A percentile compares a stretch with the other conserved stretches of the same genome.
These are phyloP conservation scores for Setipinna tenuifilis DNA, from an alignment of 2,797 vertebrate species.

Conservation along the genomic window DNA sequence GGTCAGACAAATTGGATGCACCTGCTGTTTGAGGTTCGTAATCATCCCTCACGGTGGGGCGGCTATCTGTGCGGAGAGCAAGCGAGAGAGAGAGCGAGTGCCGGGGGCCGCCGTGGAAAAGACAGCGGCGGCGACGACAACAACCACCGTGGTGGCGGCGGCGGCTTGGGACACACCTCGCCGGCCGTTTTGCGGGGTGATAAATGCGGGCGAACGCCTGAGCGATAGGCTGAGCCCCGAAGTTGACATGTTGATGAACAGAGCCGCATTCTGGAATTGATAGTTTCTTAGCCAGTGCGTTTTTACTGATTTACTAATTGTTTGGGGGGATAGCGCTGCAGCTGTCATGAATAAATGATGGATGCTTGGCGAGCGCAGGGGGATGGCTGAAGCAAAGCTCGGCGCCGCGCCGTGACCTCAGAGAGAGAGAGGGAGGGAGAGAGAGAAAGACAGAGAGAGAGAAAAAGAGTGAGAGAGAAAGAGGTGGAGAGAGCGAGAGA, in stretches of 20 bases:
- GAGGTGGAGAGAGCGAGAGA: background rate
- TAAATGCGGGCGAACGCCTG: slow-evolving; percentile 59
- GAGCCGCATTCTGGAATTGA: slow-evolving; percentile 63
- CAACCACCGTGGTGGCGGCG: slow-evolving; percentile 26
- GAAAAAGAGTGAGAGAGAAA: background rate
- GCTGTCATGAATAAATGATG: slow-evolving; percentile 76
- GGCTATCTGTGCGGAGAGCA: slow-evolving; percentile 57
- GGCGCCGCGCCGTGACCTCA: slow-evolving; percentile 54
- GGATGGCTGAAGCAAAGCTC: slow-evolving; percentile 57
- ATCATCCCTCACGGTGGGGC: slow-evolving; percentile 46
- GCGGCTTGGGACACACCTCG: slow-evolving; percentile 45
- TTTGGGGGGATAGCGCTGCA: slow-evolving; percentile 62
- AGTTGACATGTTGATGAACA: slow-evolving; percentile 70
- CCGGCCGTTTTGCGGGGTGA: slow-evolving; percentile 60
- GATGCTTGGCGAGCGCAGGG: slow-evolving; percentile 57
- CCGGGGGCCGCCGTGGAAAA: background rate
- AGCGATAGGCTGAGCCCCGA: slow-evolving; percentile 63
- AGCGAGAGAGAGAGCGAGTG: too few relatives aligned
- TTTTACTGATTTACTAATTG: slow-evolving; percentile 79
- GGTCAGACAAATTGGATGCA: slow-evolving; percentile 40
- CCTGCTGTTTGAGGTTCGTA: slow-evolving; percentile 53
- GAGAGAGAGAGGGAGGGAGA: background rate
- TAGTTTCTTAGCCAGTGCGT: slow-evolving; percentile 68
- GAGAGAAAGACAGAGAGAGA: background rate
- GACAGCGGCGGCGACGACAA: too few relatives aligned